These are phyloP conservation scores for Spisula solida DNA, from an alignment of 2,888 invertebrate genomes.

Conservation along the genomic window DNA sequence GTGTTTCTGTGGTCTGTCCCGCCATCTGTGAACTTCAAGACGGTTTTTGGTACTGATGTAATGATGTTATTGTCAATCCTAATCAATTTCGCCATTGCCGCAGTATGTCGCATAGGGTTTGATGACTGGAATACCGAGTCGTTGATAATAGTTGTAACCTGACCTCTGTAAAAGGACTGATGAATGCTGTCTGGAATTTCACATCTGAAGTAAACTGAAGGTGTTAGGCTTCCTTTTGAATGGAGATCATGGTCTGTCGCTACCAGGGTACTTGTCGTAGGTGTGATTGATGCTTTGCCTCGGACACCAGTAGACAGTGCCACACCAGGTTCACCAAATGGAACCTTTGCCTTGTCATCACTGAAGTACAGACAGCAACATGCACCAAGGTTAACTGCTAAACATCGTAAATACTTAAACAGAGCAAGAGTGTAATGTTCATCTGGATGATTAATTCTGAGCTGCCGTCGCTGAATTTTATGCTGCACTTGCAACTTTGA, in stretches of 20 bases:
- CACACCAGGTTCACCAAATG: conserved; percentile 36
- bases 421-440: not conserved
- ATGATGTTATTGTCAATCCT: no score
- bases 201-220: conserved; percentile 40
- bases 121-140: no score
- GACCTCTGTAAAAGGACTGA: conserved; percentile 26
- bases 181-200: conserved; percentile 16
- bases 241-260: conserved; percentile 52
- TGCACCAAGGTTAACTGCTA: not conserved
- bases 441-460: not conserved
- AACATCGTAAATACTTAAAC: not conserved
- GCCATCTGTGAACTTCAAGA: no score
- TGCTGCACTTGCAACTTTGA: not conserved
- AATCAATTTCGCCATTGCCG: no score
- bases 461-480: conserved; percentile 1
- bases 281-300: conserved; percentile 33
- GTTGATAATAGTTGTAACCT: no score
- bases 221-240: conserved; percentile 18
- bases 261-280: not conserved
- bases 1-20: no score
- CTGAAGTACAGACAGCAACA: not conserved
- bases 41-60: no score
- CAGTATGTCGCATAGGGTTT: no score
- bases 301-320: conserved; percentile 52
- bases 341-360: conserved; percentile 57